These are phyloP conservation scores for Fopius arisanus DNA, from an alignment of 1,140 invertebrate genomes.

Conservation along the genomic window DNA sequence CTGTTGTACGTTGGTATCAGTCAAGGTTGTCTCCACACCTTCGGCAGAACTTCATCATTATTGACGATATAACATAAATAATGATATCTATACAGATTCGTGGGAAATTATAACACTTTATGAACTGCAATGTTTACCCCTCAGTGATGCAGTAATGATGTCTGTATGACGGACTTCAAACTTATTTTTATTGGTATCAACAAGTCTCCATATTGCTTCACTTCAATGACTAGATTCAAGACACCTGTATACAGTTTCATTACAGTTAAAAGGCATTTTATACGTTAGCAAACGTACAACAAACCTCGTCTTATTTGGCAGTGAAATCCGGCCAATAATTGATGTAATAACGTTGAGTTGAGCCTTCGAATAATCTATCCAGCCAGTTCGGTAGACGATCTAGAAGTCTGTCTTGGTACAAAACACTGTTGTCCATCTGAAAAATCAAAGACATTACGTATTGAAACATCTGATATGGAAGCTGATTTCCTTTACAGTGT, in stretches of 20 bases:
- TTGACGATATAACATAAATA: not conserved
- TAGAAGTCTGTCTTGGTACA: slow-evolving; percentile 79
- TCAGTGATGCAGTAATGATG: slow-evolving; percentile 12
- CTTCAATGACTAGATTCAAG: slow-evolving; percentile 37
- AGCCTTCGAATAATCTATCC: slow-evolving; percentile 94
- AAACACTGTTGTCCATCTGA: slow-evolving; percentile 52
- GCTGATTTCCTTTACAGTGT: slow-evolving; percentile 5
- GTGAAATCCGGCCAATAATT: slow-evolving; percentile 96
- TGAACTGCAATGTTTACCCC: not conserved
- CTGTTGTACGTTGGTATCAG: not conserved
- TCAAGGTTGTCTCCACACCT: not conserved
- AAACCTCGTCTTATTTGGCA: slow-evolving; percentile 64
- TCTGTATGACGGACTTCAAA: slow-evolving; percentile 24
- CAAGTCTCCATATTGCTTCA: slow-evolving; percentile 22
- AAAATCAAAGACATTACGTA: slow-evolving; percentile 18
- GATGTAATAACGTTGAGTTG: slow-evolving; percentile 91
- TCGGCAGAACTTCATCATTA: not conserved
- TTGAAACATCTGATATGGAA: not conserved
- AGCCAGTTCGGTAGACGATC: slow-evolving; percentile 96
- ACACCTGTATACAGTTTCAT: slow-evolving; percentile 23
- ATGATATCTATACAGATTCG: not conserved
- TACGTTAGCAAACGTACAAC: slow-evolving; percentile 8
- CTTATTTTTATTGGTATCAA: slow-evolving; percentile 20
- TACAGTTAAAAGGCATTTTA: slow-evolving; percentile 20
- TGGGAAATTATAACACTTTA: not conserved